These are phyloP conservation scores for Sussaba pulchella DNA, from an alignment of 2,888 invertebrate genomes.

Conservation along the genomic window DNA sequence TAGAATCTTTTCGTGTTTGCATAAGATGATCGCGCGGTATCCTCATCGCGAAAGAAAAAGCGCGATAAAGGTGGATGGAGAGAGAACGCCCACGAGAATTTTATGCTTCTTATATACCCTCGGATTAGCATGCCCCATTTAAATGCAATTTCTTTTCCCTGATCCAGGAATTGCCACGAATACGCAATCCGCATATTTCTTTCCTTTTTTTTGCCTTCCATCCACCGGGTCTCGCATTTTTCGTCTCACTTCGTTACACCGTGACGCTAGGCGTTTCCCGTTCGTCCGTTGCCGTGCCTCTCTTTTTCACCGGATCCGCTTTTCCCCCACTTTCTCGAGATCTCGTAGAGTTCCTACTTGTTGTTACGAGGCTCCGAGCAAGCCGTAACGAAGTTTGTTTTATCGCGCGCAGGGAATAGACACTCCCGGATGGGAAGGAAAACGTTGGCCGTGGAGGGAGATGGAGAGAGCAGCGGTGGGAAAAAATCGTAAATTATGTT, in stretches of 20 bases:
- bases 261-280: conserved; percentile 23
- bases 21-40: conserved; percentile 57
- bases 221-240: conserved; percentile 3
- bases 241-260: conserved; percentile 11
- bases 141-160: conserved; percentile 75
- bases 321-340: conserved; percentile 38
- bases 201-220: conserved; percentile 41
- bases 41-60: conserved; percentile 13
- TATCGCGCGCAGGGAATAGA: conserved; percentile 59
- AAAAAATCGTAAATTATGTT: conserved; percentile 62
- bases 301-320: conserved; percentile 1
- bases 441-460: conserved; percentile 33
- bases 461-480: conserved; percentile 46
- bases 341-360: conserved; percentile 67
- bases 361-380: conserved; percentile 65
- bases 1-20: conserved; percentile 59
- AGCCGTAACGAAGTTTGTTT: conserved; percentile 70
- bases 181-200: conserved; percentile 66
- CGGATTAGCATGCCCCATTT: conserved; percentile 76
- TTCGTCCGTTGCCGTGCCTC: conserved; percentile 12
- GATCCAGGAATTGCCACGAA: conserved; percentile 74
- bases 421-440: conserved; percentile 61
- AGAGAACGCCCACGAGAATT: conserved; percentile 48
- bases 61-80: conserved; percentile 43
- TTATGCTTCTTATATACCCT: conserved; percentile 54